Evolutionary conservation across 2,113 vertebrate species (phyloP).

Genomic region (Mirounga angustirostris): DNA sequence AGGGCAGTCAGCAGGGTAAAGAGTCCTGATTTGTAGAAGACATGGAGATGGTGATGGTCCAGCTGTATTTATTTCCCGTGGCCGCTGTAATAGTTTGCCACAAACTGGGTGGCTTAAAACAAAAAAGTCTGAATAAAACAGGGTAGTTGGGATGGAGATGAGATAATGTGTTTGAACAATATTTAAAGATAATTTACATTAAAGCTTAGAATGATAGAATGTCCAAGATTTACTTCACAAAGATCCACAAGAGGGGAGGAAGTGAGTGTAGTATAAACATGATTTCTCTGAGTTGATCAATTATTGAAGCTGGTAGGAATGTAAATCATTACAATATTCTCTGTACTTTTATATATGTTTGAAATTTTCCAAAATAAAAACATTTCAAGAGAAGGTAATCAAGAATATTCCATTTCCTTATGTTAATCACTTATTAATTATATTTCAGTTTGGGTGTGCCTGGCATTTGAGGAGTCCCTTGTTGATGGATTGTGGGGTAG

Average conservation of each 20-base stretch:
- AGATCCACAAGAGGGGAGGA: neutral
- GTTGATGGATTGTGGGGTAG: neutral
- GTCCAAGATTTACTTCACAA: neutral
- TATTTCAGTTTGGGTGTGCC: neutral
- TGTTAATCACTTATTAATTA: neutral
- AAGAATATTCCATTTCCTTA: neutral
- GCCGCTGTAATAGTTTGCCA: neutral
- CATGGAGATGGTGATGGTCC: neutral
- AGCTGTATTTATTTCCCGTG: neutral
- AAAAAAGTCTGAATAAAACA: neutral
- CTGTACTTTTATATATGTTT: neutral
- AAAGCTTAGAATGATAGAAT: neutral
- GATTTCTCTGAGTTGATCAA: neutral
- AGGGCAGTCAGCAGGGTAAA: fast-evolving
- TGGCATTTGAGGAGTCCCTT: neutral
- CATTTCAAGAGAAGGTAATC: neutral
- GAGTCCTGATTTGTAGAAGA: neutral
- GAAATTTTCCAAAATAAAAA: slow-evolving; percentile 21
- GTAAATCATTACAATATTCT: neutral
- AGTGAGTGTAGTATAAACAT: neutral
- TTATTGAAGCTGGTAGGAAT: neutral
- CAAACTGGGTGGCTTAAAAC: neutral
- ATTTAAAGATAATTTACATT: slow-evolving; percentile 9
- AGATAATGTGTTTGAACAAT: neutral
- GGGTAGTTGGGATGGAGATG: neutral